Evolutionary conservation across 2,888 invertebrate genomes (phyloP).

Genomic region (Archaeoteleia sp.): DNA sequence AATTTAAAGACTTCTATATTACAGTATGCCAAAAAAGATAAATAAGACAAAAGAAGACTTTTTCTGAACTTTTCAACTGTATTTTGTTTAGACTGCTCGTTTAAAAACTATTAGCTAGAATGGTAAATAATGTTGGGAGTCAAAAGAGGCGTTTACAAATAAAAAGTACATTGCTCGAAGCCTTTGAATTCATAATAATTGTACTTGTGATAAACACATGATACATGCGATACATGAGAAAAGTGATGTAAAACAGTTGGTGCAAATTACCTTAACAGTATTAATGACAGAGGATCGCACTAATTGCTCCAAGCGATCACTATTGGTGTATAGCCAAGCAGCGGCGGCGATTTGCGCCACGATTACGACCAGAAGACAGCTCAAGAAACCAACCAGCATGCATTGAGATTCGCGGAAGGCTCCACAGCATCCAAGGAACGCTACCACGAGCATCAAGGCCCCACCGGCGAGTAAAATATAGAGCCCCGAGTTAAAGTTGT

Average conservation of each 20-base stretch:
- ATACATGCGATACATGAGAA: background rate
- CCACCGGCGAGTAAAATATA: constrained; percentile 85
- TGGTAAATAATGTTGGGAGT: too few species aligned
- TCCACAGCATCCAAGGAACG: constrained; percentile 90
- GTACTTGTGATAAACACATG: too few species aligned
- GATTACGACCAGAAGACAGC: constrained; percentile 84
- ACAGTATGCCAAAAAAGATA: too few species aligned
- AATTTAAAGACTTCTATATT: too few species aligned
- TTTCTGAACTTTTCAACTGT: too few species aligned
- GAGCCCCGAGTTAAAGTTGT: constrained; percentile 81
- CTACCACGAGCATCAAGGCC: constrained; percentile 83
- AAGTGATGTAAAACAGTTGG: background rate
- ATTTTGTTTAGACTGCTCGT: too few species aligned
- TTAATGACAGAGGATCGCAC: constrained; percentile 76
- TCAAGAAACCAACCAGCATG: constrained; percentile 87
- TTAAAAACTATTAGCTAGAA: too few species aligned
- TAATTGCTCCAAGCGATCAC: constrained; percentile 80
- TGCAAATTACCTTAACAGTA: constrained; percentile 67
- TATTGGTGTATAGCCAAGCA: constrained; percentile 85
- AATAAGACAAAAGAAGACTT: too few species aligned
- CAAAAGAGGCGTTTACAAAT: too few species aligned
- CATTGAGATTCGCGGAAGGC: constrained; percentile 86
- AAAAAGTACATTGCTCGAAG: too few species aligned
- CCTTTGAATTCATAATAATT: too few species aligned
- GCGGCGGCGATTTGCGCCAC: constrained; percentile 87